Evolutionary conservation across 2,797 vertebrate genomes (phyloP), one percentile per base, ranked within the genome.

Genomic region (Mionectes olivaceus): DNA sequence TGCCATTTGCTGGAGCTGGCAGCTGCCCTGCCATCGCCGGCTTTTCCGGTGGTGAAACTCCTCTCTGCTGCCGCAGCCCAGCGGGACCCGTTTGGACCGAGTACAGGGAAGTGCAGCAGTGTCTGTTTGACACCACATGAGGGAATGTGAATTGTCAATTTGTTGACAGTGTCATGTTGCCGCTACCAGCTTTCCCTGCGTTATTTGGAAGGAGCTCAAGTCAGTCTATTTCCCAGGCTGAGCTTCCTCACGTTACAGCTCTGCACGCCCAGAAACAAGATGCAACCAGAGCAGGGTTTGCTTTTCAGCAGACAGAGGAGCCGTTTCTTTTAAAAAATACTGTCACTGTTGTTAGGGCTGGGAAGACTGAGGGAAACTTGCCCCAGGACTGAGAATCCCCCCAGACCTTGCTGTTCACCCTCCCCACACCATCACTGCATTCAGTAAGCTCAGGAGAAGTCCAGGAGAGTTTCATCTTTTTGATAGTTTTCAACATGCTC

Each of bases 151-250:
- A 96, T 91, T 97, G 96, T 97, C 97, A 96, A 94, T 95, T 95
- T 97, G 96, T 94, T 96, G 97, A 96, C 94, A 93, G 91, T 94
- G 94, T 97, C 96, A 91, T 83, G 69, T 96, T 96, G 89, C 95
- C 16, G 11, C 96, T 96, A 93, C 87, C 80, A 94, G 87, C 91
- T 90, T 74, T 88, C 78, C 85, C 85, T 67, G 27, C 39, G 37
- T 41, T 73, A n/a, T 89, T 90, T 97, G 96, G 94, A 94, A 95
- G 73, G 82, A 92, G 95, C 90, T 94, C 43, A 90, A 94, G 83
- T 55, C 90, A 90, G 91, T 86, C 77, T 81, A 12, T 63, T 94
- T 92, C 90, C 71, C 52, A 56, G 91, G 91, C 89, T 77, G 53
- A 47, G 79, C 80, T 96, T 94, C 63, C 86, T 93, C 94, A 57